Evolutionary conservation across 1,140 invertebrate genomes (phyloP), one percentile per base, ranked within the genome.

Genomic region (Nixonia krombeini): DNA sequence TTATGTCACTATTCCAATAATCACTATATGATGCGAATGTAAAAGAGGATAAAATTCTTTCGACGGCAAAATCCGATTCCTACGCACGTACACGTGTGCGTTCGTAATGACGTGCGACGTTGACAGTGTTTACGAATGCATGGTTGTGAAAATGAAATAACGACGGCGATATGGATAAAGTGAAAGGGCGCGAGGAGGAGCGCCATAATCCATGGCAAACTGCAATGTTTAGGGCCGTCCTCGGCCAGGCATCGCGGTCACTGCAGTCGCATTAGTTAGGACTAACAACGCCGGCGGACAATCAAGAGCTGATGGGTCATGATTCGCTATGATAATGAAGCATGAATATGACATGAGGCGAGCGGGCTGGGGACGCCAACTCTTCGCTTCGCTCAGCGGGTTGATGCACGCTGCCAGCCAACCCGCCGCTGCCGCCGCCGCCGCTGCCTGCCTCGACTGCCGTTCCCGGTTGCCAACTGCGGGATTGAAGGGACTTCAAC

Each of bases 281-380:
- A 83, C 81, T 84, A 84, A 84, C 80, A 85, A 80, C 78, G 78
- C 75, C 75, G 74, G 72, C 80, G 77, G 76, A 85, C 82, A 85
- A 85, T 85, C 81, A 85, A 84, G 84, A 85, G 81, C 82, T 83
- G 82, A 84, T 85, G 82, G 83, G 74, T 78, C 81, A 84, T 85
- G 82, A 84, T 85, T 85, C 82, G 82, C 81, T 84, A 85, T 85
- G 83, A 84, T 85, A 84, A 85, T 84, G 82, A 85, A 85, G 75
- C 81, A 85, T 84, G 81, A 84, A 85, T 85, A 81, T 74, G 59
- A 64, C 74, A 85, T 84, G 82, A 84, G 80, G 42, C 68, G 65
- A 82, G 81, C 65, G 78, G 76, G 75, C 74, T 79, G 78, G 81
- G 80, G 75, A 79, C 77, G 75, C 75, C 75, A 81, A 83, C 79